These are phyloP conservation scores for Epizoanthus scotinus DNA, from an alignment of 92 coral and sea anemone species.

Conservation along the genomic window DNA sequence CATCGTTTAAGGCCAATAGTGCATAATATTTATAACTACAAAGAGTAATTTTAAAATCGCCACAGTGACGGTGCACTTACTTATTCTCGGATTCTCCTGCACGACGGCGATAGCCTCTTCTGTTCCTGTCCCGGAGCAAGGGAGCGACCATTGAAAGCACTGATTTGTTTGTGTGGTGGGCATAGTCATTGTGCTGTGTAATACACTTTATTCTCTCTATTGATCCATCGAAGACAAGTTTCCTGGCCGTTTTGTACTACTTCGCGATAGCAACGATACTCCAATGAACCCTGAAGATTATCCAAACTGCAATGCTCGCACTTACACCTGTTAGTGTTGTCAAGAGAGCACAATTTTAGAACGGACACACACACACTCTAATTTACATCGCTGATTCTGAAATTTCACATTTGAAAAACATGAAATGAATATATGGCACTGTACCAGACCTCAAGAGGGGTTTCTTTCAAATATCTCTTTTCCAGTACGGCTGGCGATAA, in stretches of 20 bases:
- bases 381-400: not conserved
- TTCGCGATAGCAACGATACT: slow-evolving; percentile 62
- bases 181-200: slow-evolving; percentile 57
- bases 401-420: not conserved
- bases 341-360: not conserved
- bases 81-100: too few species aligned
- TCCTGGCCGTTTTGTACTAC: slow-evolving; percentile 47
- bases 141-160: too few species aligned
- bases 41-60: too few species aligned
- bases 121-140: too few species aligned
- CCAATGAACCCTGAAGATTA: slow-evolving; percentile 49
- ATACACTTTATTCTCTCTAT: slow-evolving; percentile 63
- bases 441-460: slow-evolving; percentile 22
- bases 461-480: not conserved
- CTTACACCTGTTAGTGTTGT: slow-evolving; percentile 64
- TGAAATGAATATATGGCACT: not conserved
- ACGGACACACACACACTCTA: not conserved
- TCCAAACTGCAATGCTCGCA: slow-evolving; percentile 50
- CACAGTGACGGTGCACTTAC: too few species aligned
- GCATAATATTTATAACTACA: too few species aligned
- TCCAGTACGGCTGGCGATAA: slow-evolving; percentile 24
- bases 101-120: too few species aligned
- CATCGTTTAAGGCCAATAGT: too few species aligned
- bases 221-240: slow-evolving; percentile 64
- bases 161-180: too few species aligned